phyloP scores from a whole-genome alignment of 2,113 vertebrate species.

The Fregetta grallaria region DNA sequence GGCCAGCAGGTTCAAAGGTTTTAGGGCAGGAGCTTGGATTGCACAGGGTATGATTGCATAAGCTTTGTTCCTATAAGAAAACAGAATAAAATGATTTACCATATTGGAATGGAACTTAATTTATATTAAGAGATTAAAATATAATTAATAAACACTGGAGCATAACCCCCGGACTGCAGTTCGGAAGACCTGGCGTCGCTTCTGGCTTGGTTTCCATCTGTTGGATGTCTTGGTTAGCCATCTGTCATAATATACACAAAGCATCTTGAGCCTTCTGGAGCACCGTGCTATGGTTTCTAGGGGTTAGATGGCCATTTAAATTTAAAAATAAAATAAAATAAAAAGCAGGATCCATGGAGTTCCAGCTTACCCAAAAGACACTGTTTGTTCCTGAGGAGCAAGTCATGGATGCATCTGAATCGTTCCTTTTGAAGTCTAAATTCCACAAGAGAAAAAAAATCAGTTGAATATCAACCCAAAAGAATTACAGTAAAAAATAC shows the following conservation, averaged over 20 bases:
- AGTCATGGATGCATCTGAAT: neutral
- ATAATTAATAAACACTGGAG: neutral
- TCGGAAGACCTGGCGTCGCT: neutral
- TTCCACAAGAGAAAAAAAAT: neutral
- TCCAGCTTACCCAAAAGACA: neutral
- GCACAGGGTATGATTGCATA: neutral
- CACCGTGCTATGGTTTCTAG: neutral
- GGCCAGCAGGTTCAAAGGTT: neutral
- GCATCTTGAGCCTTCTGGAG: neutral
- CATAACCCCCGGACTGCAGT: neutral
- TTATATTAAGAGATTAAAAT: neutral
- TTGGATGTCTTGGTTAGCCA: conserved; percentile 1
- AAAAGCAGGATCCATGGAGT: neutral
- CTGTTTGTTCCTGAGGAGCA: neutral
- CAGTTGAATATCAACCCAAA: neutral
- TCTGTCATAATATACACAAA: neutral
- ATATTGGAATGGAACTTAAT: neutral
- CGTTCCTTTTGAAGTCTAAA: neutral
- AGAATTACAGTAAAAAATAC: neutral
- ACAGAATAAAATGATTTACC: neutral
- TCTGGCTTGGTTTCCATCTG: neutral
- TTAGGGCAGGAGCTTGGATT: neutral
- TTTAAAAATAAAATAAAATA: neutral
- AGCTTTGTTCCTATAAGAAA: neutral
- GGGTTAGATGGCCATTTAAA: neutral